Base-by-base conservation (phyloP, 2,888 invertebrate species). In the Dusona sp. region DNA sequence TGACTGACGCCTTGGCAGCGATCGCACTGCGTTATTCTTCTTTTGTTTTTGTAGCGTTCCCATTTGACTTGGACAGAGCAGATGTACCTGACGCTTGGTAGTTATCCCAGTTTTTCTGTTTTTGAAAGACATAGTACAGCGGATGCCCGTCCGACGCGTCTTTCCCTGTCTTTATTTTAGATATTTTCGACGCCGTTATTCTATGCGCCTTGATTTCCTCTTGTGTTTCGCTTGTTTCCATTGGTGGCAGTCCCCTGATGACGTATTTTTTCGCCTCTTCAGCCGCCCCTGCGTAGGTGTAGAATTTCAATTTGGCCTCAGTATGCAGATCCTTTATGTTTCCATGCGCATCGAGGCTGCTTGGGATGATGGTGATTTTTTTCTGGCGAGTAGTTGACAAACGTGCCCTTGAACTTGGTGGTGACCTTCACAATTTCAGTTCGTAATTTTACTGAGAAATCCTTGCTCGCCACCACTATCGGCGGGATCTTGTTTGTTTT, bases 1-100 rank as follows among this genome's bases (percentile, higher is more conserved):
- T 70, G 68, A 25, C 68, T 45, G 13, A 70, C 45, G 11, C 25
- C 22, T 45, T 70, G 68, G 68, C 68, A 70, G 3, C 68, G 42
- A 22, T 70, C 25, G 25, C 68, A 70, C 45, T 70, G 68, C 16
- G 68, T 70, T 0, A 22, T 16, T 2, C 25, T 25, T 25, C 68
- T 8, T 13, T 42, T 42, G 22, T 70, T 70, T 70, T 70, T 70
- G 16, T 70, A 70, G 22, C 42, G n/a, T 45, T 70, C 68, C 68
- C 68, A 70, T 13, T 25, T 42, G n/a, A n/a, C n/a, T n/a, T n/a
- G n/a, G n/a, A n/a, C n/a, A n/a, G n/a, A n/a, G n/a, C n/a, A n/a
- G n/a, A n/a, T n/a, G n/a, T n/a, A n/a, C n/a, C n/a, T n/a, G n/a
- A n/a, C n/a, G n/a, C n/a, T n/a, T n/a, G n/a, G n/a, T n/a, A n/a